These are phyloP conservation scores for Xerus rutilus DNA, from an alignment of 2,797 vertebrate species.

Conservation along the genomic window DNA sequence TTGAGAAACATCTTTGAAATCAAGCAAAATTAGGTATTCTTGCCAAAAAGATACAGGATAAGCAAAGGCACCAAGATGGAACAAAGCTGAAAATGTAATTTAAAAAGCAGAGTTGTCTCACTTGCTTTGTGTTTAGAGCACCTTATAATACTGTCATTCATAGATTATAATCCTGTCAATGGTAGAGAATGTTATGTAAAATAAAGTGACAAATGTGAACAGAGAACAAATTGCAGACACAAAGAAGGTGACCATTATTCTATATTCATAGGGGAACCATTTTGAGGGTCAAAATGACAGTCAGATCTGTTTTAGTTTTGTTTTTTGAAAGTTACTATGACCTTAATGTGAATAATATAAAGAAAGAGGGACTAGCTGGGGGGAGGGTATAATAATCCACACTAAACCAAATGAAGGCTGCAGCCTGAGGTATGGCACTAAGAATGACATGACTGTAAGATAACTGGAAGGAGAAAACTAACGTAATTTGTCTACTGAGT, in stretches of 20 bases:
- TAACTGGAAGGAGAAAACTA: slow-evolving; percentile 8
- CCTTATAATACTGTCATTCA: neutral
- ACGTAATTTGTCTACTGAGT: neutral
- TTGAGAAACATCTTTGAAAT: slow-evolving; percentile 38
- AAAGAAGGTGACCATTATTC: neutral
- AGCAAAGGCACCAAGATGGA: neutral
- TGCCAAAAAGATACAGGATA: neutral
- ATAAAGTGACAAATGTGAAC: slow-evolving; percentile 19
- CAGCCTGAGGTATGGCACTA: neutral
- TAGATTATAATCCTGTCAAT: neutral
- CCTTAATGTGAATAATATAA: neutral
- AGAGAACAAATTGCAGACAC: neutral
- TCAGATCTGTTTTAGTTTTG: neutral
- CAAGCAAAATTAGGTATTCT: neutral
- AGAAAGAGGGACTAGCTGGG: neutral
- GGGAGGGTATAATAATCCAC: neutral
- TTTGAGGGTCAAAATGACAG: neutral
- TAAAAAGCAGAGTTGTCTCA: slow-evolving; percentile 5
- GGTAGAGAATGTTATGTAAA: neutral
- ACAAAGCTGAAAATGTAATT: neutral
- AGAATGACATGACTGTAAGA: neutral
- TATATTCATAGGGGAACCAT: slow-evolving; percentile 12
- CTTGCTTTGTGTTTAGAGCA: neutral
- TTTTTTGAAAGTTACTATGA: slow-evolving; percentile 19
- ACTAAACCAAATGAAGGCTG: neutral